These are phyloP conservation scores for Zaprionus kolodkinae DNA, from an alignment of 1,140 invertebrate genomes.

Conservation along the genomic window DNA sequence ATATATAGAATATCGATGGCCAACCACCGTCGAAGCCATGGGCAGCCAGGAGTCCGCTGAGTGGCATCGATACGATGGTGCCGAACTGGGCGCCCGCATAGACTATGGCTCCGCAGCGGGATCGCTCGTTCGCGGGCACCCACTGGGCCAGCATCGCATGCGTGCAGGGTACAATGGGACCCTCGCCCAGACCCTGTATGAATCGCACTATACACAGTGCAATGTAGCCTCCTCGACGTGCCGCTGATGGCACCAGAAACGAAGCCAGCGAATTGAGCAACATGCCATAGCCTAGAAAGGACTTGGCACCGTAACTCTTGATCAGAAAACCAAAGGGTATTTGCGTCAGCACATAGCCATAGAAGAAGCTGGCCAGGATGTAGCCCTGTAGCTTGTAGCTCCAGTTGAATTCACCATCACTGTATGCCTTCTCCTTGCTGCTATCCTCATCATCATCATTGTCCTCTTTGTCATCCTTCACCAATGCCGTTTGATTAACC, in stretches of 20 bases:
- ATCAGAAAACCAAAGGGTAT: slow-evolving; percentile 94
- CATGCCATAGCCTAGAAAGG: slow-evolving; percentile 93
- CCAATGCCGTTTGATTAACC: slow-evolving; percentile 91
- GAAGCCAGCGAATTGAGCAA: slow-evolving; percentile 93
- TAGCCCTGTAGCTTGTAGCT: slow-evolving; percentile 89
- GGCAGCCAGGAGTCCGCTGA: slow-evolving; percentile 90
- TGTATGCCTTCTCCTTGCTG: slow-evolving; percentile 79
- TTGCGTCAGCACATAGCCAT: slow-evolving; percentile 92
- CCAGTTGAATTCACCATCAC: slow-evolving; percentile 90
- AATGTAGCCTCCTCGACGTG: slow-evolving; percentile 86
- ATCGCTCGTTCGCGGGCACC: slow-evolving; percentile 94
- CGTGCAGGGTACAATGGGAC: slow-evolving; percentile 93
- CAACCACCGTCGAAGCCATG: slow-evolving; percentile 90
- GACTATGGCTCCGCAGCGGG: slow-evolving; percentile 92
- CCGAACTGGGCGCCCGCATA: slow-evolving; percentile 95
- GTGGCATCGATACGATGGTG: slow-evolving; percentile 92
- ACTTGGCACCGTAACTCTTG: slow-evolving; percentile 92
- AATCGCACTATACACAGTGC: slow-evolving; percentile 84
- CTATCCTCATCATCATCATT: too few species aligned
- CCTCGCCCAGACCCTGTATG: slow-evolving; percentile 95
- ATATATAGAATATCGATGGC: slow-evolving; percentile 95
- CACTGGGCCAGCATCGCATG: slow-evolving; percentile 93
- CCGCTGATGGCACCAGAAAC: slow-evolving; percentile 89
- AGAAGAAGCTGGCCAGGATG: slow-evolving; percentile 93
- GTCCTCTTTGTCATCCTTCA: slow-evolving; percentile 52